These are phyloP conservation scores for Aegotheles bennettii DNA, from an alignment of 2,113 vertebrate species.

Conservation along the genomic window DNA sequence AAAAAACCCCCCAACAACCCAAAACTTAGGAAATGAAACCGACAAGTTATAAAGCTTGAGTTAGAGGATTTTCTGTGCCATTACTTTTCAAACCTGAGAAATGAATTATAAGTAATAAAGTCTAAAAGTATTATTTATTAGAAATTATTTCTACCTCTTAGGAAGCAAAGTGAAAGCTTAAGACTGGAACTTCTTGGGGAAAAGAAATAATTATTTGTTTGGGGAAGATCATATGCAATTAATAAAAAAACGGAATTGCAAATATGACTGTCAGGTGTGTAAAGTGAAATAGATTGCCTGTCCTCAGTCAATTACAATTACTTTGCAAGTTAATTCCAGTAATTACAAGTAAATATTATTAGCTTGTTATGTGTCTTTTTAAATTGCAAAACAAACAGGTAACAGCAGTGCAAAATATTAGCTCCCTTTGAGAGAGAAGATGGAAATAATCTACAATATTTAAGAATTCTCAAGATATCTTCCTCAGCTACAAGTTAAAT, in stretches of 20 bases:
- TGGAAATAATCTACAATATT: background rate
- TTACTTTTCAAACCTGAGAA: background rate
- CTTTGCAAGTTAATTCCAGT: background rate
- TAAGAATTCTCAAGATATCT: background rate
- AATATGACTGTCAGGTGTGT: background rate
- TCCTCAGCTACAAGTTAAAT: background rate
- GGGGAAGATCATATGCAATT: background rate
- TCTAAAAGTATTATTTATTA: background rate
- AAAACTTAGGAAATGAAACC: background rate
- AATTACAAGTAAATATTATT: background rate
- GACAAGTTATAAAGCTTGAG: accelerated
- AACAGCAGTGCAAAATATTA: background rate
- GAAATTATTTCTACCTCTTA: background rate
- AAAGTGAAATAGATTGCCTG: background rate
- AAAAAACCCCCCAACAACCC: no score
- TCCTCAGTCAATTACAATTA: background rate
- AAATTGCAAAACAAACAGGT: background rate
- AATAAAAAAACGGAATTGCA: background rate
- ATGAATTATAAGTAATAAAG: background rate
- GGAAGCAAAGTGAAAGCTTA: background rate
- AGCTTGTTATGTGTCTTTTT: background rate
- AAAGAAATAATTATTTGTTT: background rate
- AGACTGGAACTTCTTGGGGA: background rate
- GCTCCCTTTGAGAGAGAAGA: background rate
- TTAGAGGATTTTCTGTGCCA: background rate